Conservation (phyloP, 2,113 vertebrate genomes). For the Hepsetus odoe region DNA sequence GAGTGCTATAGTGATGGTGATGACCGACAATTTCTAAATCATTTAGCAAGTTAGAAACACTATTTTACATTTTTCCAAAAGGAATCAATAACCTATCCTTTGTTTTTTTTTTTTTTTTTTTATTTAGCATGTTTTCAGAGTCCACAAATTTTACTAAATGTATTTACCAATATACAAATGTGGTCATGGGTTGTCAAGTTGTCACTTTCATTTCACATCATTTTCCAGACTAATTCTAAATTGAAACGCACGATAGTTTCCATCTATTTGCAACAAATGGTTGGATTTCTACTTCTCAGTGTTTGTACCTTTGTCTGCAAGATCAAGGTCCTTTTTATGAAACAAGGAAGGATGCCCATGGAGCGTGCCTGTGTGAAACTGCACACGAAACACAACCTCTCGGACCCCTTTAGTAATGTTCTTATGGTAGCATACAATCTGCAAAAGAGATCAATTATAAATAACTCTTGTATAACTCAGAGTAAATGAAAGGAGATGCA, state of each 20-base stretch:
- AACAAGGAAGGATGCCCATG: conserved; percentile 78
- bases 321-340: conserved; percentile 86
- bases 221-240: no score
- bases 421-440: conserved; percentile 93
- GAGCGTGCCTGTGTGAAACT: conserved; percentile 89
- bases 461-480: background rate
- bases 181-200: no score
- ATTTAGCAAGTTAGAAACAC: no score
- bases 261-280: background rate
- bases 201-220: no score
- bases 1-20: no score
- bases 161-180: no score
- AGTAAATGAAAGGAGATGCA: background rate
- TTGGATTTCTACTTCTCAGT: background rate
- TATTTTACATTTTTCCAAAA: no score
- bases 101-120: no score
- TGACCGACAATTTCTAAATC: no score
- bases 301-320: conserved; percentile 76
- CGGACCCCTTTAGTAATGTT: conserved; percentile 73
- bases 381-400: conserved; percentile 85
- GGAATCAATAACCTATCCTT: no score
- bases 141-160: no score
- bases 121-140: no score
- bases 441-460: conserved; percentile 32
- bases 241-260: background rate